Evolutionary conservation across 2,113 vertebrate species (phyloP).

Genomic region (Pseudonaja textilis): DNA sequence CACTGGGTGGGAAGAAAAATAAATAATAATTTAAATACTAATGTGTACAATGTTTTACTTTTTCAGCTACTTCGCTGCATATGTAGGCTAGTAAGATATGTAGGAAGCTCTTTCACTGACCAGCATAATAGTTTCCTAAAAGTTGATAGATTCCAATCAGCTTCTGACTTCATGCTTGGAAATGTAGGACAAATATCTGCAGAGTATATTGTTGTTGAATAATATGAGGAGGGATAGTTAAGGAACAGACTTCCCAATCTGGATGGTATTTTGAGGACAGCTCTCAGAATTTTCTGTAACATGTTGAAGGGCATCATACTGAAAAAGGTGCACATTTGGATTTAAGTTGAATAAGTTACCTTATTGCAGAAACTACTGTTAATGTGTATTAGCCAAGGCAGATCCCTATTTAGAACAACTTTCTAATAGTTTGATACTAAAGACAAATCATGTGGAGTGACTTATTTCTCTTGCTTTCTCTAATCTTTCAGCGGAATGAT

Average conservation of each 20-base stretch:
- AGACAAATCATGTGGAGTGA: not conserved
- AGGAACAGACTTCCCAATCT: not conserved
- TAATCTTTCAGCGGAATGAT: not conserved
- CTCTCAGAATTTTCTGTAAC: not conserved
- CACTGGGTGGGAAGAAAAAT: not conserved
- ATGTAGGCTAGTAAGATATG: not conserved
- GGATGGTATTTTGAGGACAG: not conserved
- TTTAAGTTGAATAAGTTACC: not conserved
- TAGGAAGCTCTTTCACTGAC: not conserved
- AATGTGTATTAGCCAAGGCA: not conserved
- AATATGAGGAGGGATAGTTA: not conserved
- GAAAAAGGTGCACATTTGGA: not conserved
- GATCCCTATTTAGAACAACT: not conserved
- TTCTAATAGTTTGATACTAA: not conserved
- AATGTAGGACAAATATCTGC: not conserved
- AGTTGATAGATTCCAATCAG: not conserved
- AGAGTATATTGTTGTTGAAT: not conserved
- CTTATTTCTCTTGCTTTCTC: not conserved
- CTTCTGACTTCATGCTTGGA: not conserved
- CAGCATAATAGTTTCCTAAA: not conserved
- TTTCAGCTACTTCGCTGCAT: not conserved
- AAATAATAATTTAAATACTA: not conserved
- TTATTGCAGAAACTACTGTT: not conserved
- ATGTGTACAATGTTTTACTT: not conserved
- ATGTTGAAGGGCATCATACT: not conserved